phyloP scores from a whole-genome alignment of 1,140 invertebrate species.

The fruit fly (Drosophila melanogaster) region Release_6_plus_ISO1_MT NC_004354.4:8956501-8957000 shows the following conservation, averaged over 20 bases:
- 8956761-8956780: slow-evolving; percentile 41
- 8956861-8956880: slow-evolving; percentile 2
- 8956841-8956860: neutral
- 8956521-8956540: slow-evolving; percentile 18
- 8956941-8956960: slow-evolving; percentile 58
- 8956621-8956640: neutral
- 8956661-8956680: slow-evolving; percentile 19
- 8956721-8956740: slow-evolving; percentile 6
- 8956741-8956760: slow-evolving; percentile 27
- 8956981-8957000: slow-evolving; percentile 21
- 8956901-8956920: slow-evolving; percentile 1
- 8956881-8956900: slow-evolving; percentile 5
- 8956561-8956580: neutral
- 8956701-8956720: slow-evolving; percentile 19
- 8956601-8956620: slow-evolving; percentile 34
- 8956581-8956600: slow-evolving; percentile 5
- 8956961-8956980: slow-evolving; percentile 24
- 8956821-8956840: slow-evolving; percentile 15
- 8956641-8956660: neutral
- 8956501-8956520: slow-evolving; percentile 44
- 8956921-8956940: slow-evolving; percentile 49
- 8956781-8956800: slow-evolving; percentile 36
- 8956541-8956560: neutral
- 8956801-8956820: slow-evolving; percentile 31
- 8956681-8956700: slow-evolving; percentile 11